A percentile compares a stretch with the other conserved stretches of the same genome.
Conservation (phyloP, 1,140 invertebrate genomes). For the Chrysomallon squamiferum region DNA sequence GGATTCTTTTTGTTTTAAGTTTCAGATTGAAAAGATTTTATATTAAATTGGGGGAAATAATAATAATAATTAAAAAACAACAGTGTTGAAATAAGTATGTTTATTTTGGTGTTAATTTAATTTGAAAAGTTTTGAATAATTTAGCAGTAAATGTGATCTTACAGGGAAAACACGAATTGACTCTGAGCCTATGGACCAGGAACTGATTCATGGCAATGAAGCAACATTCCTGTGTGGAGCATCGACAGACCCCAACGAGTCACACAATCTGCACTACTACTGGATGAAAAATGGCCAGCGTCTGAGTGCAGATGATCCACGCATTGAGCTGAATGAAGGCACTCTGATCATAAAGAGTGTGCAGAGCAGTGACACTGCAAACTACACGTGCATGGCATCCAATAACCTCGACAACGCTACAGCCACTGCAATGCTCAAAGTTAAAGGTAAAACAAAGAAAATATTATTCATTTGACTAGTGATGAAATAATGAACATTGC, state of each 20-base stretch:
- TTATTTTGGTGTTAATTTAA: no score
- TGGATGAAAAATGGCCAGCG: constrained; percentile 33
- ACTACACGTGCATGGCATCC: constrained; percentile 47
- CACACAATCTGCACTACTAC: constrained; percentile 18
- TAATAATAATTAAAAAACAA: no score
- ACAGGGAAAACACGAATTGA: constrained; percentile 37
- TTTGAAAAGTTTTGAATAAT: no score
- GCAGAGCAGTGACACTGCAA: constrained; percentile 38
- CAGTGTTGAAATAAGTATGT: no score
- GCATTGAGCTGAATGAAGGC: constrained; percentile 12
- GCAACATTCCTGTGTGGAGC: constrained; percentile 32
- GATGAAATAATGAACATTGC: no score
- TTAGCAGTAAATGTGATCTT: constrained; percentile 1
- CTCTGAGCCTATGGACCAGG: constrained; percentile 7
- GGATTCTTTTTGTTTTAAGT: no score
- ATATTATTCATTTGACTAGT: no score
- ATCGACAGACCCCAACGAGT: constrained; percentile 32
- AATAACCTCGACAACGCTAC: constrained; percentile 39
- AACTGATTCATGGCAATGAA: constrained; percentile 15
- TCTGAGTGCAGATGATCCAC: constrained; percentile 9
- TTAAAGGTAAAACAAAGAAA: constrained; percentile 42
- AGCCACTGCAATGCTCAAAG: constrained; percentile 25
- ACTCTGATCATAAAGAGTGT: constrained; percentile 22
- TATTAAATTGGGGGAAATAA: no score
- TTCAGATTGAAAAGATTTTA: no score